phyloP scores from a whole-genome alignment of 2,888 invertebrate species.

The Drosophila acutilabella region DNA sequence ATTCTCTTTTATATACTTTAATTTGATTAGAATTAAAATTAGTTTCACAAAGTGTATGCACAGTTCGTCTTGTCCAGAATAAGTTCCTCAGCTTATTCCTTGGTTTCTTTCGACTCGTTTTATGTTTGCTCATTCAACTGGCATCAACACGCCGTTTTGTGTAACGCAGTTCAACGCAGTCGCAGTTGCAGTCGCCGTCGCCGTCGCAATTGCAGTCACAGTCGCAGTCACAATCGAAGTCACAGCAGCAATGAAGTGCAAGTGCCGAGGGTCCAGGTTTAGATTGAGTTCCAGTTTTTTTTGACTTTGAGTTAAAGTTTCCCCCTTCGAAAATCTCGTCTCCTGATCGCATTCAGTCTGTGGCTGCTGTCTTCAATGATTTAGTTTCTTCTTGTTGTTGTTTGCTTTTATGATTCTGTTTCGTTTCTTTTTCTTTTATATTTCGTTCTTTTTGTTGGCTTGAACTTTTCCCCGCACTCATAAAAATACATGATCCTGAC shows the following conservation, averaged over 20 bases:
- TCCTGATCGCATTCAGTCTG: constrained; percentile 52
- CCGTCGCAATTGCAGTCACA: neutral
- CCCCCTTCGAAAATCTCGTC: constrained; percentile 21
- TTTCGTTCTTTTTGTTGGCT: neutral
- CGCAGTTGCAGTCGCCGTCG: constrained; percentile 1
- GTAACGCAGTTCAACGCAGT: constrained; percentile 44
- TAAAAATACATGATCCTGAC: neutral
- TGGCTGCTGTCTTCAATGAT: constrained; percentile 61
- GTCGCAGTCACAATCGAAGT: constrained; percentile 1
- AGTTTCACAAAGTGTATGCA: constrained; percentile 15
- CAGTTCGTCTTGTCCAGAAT: neutral
- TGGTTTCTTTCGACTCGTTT: constrained; percentile 23
- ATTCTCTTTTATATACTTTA: too few relatives aligned
- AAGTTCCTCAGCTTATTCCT: neutral
- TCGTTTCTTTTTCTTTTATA: constrained; percentile 14
- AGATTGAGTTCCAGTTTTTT: constrained; percentile 41
- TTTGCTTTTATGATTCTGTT: constrained; percentile 17
- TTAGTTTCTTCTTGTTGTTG: constrained; percentile 27
- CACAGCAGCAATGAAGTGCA: constrained; percentile 12
- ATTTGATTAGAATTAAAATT: too few relatives aligned
- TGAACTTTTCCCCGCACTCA: neutral
- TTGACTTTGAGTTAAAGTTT: neutral
- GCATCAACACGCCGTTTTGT: constrained; percentile 76
- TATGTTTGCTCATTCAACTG: constrained; percentile 71
- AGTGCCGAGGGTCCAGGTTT: constrained; percentile 23